Conservation (phyloP, 2,888 invertebrate species). For the Rutpela maculata region DNA sequence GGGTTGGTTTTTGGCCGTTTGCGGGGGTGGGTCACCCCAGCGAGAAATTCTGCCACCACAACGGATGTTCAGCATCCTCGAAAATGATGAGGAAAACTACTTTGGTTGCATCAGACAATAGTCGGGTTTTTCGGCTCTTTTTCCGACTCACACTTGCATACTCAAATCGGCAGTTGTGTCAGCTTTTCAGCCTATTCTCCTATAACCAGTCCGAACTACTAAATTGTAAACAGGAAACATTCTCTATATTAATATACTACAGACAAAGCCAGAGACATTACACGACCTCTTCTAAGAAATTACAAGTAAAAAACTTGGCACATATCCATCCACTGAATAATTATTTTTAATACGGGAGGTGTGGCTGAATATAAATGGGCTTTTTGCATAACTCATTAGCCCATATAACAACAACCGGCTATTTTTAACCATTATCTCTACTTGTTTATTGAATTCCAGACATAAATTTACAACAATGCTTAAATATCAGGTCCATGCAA, state of each 20-base stretch:
- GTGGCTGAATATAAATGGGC: background rate
- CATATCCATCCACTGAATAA: background rate
- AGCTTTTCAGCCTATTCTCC: too few relatives aligned
- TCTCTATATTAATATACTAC: background rate
- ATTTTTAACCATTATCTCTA: background rate
- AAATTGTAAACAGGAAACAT: background rate
- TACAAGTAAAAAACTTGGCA: background rate
- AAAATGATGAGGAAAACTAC: too few relatives aligned
- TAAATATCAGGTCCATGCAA: background rate
- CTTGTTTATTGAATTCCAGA: constrained; percentile 7
- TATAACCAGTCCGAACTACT: background rate
- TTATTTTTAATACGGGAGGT: constrained; percentile 7
- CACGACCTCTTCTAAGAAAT: background rate
- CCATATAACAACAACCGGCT: background rate
- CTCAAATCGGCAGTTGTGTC: too few relatives aligned
- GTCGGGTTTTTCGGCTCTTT: too few relatives aligned
- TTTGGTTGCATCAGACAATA: too few relatives aligned
- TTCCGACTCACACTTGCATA: too few relatives aligned
- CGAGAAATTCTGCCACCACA: too few relatives aligned
- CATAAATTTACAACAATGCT: constrained; percentile 5
- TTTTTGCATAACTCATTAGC: background rate
- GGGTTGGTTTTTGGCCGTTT: too few relatives aligned
- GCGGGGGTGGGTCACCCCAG: too few relatives aligned
- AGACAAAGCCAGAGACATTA: background rate
- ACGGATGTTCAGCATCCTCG: too few relatives aligned